Base-by-base conservation (phyloP, 2,797 vertebrate species). In the Diceros bicornis region DNA sequence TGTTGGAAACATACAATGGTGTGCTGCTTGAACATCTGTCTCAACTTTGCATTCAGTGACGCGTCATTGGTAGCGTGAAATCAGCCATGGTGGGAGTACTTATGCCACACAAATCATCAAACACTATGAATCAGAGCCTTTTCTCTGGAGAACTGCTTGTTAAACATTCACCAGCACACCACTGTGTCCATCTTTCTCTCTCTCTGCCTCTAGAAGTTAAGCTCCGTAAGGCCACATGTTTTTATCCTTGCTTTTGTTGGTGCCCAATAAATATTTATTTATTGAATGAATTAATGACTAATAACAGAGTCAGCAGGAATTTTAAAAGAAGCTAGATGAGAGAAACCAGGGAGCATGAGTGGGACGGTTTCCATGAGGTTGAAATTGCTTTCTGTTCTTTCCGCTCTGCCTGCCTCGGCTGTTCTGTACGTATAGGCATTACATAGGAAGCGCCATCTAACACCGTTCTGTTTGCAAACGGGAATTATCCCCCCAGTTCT, bases 131-230 rank as follows among this genome's bases (percentile, higher is more conserved):
- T 81, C 32, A 78, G 32, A 71, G 8, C 5, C 37, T 77, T 32
- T 37, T 55, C 14, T 68, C n/a, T 68, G 21, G 37, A 84, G 32
- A 97, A n/a, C 23, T 41, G 10, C 37, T 69, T 64, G 14, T 64
- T 78, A 72, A 94, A 69, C 27, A 50, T 69, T 83, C 41, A 61
- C 13, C 32, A 55, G 59, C 50, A 86, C 2, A 47, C 0, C 20
- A 13, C 29, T 17, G 2, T 44, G 16, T 55, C 29, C 32, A 66
- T 50, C 74, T 71, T 1, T 57, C 4, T 32, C 47, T 62, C 59
- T 61, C 34, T 89, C 7, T 77, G 18, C 37, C 55, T 94, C 82
- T 94, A 89, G 47, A 74, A 62, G 74, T 85, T 79, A 84, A 92
- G 20, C 20, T 94, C 52, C 23, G 10, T 34, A 13, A 62, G 50